Evolutionary conservation across 2,888 invertebrate genomes (phyloP), one percentile per base, ranked within the genome.

Genomic region (Pegoplata infirma): DNA sequence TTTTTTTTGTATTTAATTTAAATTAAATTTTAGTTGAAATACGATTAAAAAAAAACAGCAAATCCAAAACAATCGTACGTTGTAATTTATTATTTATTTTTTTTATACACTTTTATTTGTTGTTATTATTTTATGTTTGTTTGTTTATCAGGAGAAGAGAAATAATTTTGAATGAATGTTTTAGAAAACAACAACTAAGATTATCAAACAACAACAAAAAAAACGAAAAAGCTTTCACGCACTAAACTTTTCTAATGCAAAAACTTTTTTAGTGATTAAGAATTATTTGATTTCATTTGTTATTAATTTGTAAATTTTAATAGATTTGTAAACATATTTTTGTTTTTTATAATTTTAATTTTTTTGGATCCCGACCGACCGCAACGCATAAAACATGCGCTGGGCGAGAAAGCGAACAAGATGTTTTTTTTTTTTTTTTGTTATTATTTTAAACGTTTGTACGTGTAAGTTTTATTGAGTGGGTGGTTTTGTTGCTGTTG

Each of bases 311-410:
- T 36, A 10, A 36, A 44, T 58, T 58, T 58, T 23, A 44, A 44
- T 44, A 58, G 58, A 58, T 58, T 58, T 58, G 44, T 58, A 58
- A 58, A 44, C 44, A 44, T 14, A 23, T 40, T 40, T 58, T 44
- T 17, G 21, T 23, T 58, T 36, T 12, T n/a, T 40, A 5, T n/a
- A n/a, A n/a, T 40, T 40, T n/a, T 25, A 5, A n/a, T 21, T 25
- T 44, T 21, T 40, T 56, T 67, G 10, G 47, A 59, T 59, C 68
- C 69, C 69, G 71, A 74, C 74, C 74, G 74, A 66, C 53, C 71
- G 14, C 69, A 79, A 79, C 64, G 67, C 55, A 69, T 55, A 66
- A 71, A 74, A 66, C 66, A 74, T 69, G 68, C 69, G 69, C 64
- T 63, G 53, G 46, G 12, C 36, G 46, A 49, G 58, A 68, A 68